Percentiles rank a stretch among this genome's conserved stretches.
Evolutionary conservation across 1,140 invertebrate species (phyloP).

Genomic region (Drosophila jambulina): DNA sequence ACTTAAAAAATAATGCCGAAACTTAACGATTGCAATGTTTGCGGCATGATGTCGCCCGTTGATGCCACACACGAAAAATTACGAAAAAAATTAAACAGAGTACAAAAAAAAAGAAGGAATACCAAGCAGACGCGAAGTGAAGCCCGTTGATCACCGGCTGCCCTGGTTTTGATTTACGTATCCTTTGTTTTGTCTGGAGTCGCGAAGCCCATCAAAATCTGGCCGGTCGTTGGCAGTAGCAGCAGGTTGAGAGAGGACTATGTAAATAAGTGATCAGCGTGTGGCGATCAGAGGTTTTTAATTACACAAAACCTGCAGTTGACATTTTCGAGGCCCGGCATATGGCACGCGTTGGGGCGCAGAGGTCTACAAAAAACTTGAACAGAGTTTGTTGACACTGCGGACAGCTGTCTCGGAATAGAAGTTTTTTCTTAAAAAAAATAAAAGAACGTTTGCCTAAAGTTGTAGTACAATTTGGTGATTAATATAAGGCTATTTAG

Average conservation of each 20-base stretch:
- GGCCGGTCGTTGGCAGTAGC: conserved; percentile 53
- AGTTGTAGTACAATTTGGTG: no score
- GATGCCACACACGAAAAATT: conserved; percentile 29
- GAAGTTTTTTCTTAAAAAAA: not conserved
- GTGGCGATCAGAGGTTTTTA: conserved; percentile 66
- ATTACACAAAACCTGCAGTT: conserved; percentile 66
- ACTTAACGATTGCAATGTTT: conserved; percentile 64
- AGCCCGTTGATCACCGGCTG: conserved; percentile 63
- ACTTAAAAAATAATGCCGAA: conserved; percentile 54
- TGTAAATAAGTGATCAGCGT: conserved; percentile 73
- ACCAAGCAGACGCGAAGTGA: conserved; percentile 61
- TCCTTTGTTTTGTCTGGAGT: conserved; percentile 32
- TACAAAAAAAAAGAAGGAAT: conserved; percentile 32
- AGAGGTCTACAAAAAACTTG: conserved; percentile 18
- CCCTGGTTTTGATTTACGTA: conserved; percentile 39
- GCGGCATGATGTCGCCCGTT: conserved; percentile 48
- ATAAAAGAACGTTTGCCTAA: not conserved
- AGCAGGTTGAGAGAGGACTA: conserved; percentile 57
- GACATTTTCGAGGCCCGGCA: conserved; percentile 41
- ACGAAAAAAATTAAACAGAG: conserved; percentile 38
- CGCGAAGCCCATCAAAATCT: conserved; percentile 82
- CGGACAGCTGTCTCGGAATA: conserved; percentile 42
- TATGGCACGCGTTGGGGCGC: conserved; percentile 74
- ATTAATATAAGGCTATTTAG: no score
- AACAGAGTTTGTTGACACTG: conserved; percentile 66